phyloP scores from a whole-genome alignment of 2,888 invertebrate genomes.

The Eucera pruinosa region DNA sequence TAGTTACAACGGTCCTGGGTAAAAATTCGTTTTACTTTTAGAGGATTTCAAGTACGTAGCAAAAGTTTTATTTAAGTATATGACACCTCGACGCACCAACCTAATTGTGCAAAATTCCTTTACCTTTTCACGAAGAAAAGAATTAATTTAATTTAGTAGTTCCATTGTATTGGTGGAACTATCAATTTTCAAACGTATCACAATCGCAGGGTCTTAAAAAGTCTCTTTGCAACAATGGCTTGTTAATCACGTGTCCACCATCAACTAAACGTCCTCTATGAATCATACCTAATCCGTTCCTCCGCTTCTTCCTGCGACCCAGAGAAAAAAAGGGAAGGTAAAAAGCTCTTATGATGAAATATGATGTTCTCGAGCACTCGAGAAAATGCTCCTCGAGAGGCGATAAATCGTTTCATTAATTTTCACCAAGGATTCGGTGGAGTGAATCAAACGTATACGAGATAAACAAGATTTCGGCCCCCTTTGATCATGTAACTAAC shows the following conservation, averaged over 20 bases:
- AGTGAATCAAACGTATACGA: not conserved
- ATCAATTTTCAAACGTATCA: too few species aligned
- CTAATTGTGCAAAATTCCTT: too few species aligned
- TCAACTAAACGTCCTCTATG: not conserved
- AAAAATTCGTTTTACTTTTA: too few species aligned
- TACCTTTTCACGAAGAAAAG: too few species aligned
- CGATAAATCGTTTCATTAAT: conserved; percentile 7
- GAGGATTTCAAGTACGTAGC: too few species aligned
- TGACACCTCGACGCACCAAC: too few species aligned
- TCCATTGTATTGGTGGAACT: too few species aligned
- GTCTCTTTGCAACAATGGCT: not conserved
- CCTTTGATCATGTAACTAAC: too few species aligned
- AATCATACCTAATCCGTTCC: conserved; percentile 2
- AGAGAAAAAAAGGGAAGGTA: not conserved
- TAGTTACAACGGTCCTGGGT: too few species aligned
- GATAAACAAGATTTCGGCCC: not conserved
- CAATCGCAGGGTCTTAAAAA: not conserved
- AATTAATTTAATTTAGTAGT: too few species aligned
- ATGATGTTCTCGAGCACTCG: not conserved
- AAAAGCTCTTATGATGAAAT: not conserved
- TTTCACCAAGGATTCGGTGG: not conserved
- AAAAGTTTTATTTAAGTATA: too few species aligned
- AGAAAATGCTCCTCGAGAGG: not conserved
- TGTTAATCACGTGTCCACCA: not conserved
- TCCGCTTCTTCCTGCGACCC: not conserved